Percentiles rank a stretch among this genome's conserved stretches.
These are phyloP conservation scores for Rhinogobio ventralis DNA, from an alignment of 2,797 vertebrate species.

Conservation along the genomic window DNA sequence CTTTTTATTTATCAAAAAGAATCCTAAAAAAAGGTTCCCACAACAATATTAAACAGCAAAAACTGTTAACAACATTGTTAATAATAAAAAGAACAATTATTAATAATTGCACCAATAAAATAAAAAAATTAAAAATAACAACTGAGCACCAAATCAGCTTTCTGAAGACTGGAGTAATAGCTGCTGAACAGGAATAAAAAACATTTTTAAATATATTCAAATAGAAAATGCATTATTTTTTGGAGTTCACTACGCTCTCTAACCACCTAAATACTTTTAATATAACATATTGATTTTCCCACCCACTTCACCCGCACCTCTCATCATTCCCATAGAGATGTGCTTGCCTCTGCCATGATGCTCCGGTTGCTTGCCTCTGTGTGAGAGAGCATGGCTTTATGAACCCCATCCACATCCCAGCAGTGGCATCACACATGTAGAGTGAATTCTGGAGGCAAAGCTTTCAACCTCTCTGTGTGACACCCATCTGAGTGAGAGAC, in stretches of 20 bases:
- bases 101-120: not conserved
- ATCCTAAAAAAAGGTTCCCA: not conserved
- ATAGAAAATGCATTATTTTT: not conserved
- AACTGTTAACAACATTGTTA: not conserved
- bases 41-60: not conserved
- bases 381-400: conserved; percentile 24
- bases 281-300: conserved; percentile 25
- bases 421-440: conserved; percentile 26
- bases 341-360: conserved; percentile 1
- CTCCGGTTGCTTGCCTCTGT: not conserved
- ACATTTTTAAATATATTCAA: not conserved
- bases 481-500: conserved; percentile 22
- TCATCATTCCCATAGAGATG: conserved; percentile 12
- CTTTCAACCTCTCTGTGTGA: conserved; percentile 38
- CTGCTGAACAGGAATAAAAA: not conserved
- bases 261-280: not conserved
- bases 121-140: not conserved
- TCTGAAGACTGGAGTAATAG: not conserved
- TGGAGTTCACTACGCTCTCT: not conserved
- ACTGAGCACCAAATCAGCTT: not conserved
- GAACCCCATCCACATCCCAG: conserved; percentile 37
- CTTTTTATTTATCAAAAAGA: not conserved
- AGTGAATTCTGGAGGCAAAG: conserved; percentile 21
- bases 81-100: not conserved
- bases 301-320: not conserved